A percentile compares a stretch with the other conserved stretches of the same genome.
Conservation (phyloP, 2,888 invertebrate species). For the Parnassius smintheus region DNA sequence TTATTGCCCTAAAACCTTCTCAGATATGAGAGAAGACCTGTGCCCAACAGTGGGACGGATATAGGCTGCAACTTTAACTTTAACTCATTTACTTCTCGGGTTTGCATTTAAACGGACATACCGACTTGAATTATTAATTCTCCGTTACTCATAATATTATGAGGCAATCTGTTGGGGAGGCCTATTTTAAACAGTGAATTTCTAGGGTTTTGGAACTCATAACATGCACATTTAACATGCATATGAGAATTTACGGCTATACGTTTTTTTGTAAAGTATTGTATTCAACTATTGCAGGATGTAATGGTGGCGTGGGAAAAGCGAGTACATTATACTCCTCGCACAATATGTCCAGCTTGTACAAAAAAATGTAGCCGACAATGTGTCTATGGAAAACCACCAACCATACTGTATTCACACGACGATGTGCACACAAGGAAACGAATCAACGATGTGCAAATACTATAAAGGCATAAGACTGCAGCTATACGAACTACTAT, state of each 20-base stretch:
- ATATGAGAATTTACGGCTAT: background rate
- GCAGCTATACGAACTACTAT: constrained; percentile 23
- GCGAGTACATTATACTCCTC: constrained; percentile 43
- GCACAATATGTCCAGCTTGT: constrained; percentile 53
- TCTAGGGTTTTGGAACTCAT: background rate
- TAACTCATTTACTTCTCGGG: too few relatives aligned
- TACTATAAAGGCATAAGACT: constrained; percentile 29
- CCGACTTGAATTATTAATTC: too few relatives aligned
- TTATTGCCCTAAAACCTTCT: too few relatives aligned
- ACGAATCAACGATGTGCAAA: constrained; percentile 31
- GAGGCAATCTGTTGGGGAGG: too few relatives aligned
- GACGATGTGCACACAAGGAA: constrained; percentile 29
- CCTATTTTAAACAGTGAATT: too few relatives aligned
- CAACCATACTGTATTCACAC: constrained; percentile 54
- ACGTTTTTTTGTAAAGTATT: constrained; percentile 8
- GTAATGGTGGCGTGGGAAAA: constrained; percentile 57
- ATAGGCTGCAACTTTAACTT: too few relatives aligned
- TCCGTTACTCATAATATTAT: too few relatives aligned
- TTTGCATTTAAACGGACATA: too few relatives aligned
- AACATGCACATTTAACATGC: background rate
- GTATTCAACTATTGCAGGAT: constrained; percentile 29
- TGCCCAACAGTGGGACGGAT: too few relatives aligned
- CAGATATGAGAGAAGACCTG: too few relatives aligned
- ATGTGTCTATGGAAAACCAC: constrained; percentile 60
- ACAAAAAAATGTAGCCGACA: constrained; percentile 65